These are phyloP conservation scores for Sphaerophoria taeniata DNA, from an alignment of 2,888 invertebrate genomes.

Conservation along the genomic window DNA sequence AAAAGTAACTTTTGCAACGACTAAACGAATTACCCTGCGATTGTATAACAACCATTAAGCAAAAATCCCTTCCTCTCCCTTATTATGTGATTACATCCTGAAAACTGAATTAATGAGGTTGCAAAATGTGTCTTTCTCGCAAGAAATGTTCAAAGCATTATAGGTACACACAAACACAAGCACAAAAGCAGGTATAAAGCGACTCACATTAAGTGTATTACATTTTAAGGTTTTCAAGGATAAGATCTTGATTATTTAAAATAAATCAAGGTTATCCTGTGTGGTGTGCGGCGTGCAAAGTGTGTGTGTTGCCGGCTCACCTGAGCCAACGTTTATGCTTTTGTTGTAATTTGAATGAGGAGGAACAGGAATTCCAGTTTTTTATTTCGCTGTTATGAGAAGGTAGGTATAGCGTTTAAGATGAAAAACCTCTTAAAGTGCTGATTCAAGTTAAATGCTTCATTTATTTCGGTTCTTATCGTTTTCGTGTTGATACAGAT, in stretches of 20 bases:
- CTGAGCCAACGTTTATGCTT: not conserved
- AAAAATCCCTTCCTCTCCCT: conserved; percentile 17
- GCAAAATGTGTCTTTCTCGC: conserved; percentile 43
- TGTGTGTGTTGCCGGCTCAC: not conserved
- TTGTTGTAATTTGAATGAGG: conserved; percentile 23
- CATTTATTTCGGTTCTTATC: conserved; percentile 51
- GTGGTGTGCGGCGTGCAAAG: conserved; percentile 1
- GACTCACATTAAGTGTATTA: conserved; percentile 29
- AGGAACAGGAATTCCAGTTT: conserved; percentile 31
- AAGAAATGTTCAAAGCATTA: not conserved
- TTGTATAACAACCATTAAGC: conserved; percentile 38
- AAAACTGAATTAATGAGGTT: conserved; percentile 67
- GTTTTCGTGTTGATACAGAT: conserved; percentile 31
- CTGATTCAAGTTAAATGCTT: conserved; percentile 27
- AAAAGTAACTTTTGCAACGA: not conserved
- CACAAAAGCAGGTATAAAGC: conserved; percentile 17
- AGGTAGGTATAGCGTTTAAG: not conserved
- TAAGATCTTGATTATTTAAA: conserved; percentile 68
- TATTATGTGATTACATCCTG: conserved; percentile 41
- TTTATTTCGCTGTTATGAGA: conserved; percentile 13
- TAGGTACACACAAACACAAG: not conserved
- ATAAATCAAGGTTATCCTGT: conserved; percentile 71
- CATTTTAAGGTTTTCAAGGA: conserved; percentile 21
- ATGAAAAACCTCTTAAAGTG: conserved; percentile 16
- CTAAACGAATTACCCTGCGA: conserved; percentile 51